Conservation (phyloP, 2,113 vertebrate genomes). For the Oncorhynchus nerka region DNA sequence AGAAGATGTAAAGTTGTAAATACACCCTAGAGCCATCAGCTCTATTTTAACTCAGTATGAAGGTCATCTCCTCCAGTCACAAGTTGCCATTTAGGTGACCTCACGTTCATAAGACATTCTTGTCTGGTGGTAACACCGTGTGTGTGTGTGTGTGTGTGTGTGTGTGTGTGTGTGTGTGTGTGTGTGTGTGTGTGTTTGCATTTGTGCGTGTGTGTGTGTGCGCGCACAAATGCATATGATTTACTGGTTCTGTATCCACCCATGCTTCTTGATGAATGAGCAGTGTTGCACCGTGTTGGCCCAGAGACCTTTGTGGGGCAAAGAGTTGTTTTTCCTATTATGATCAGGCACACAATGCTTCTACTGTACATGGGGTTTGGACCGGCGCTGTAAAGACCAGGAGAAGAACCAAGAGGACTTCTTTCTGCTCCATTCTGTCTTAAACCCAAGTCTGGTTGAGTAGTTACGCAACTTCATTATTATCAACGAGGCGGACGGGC, state of each 20-base stretch:
- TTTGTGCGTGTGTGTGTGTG: not conserved
- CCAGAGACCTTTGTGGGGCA: not conserved
- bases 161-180: not conserved
- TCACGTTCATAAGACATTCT: constrained; percentile 36
- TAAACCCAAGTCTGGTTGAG: not conserved
- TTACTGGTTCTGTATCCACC: not conserved
- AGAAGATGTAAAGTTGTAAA: constrained; percentile 24
- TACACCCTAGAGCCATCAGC: not conserved
- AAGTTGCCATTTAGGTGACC: constrained; percentile 49
- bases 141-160: not conserved
- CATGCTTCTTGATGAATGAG: not conserved
- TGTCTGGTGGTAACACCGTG: too few species aligned
- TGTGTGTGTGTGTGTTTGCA: not conserved
- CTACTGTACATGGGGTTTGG: not conserved
- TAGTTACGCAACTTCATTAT: not conserved
- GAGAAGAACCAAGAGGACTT: not conserved
- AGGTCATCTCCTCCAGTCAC: constrained; percentile 12
- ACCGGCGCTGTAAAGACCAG: not conserved
- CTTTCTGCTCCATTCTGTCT: not conserved
- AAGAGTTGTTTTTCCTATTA: not conserved
- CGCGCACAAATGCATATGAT: not conserved
- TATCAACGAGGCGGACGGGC: not conserved
- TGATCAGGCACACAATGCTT: not conserved
- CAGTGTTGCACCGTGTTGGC: not conserved
- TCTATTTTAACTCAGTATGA: constrained; percentile 49